Evolutionary conservation across 2,888 invertebrate genomes (phyloP), one percentile per base, ranked within the genome.

Genomic region (Nomada fucata): DNA sequence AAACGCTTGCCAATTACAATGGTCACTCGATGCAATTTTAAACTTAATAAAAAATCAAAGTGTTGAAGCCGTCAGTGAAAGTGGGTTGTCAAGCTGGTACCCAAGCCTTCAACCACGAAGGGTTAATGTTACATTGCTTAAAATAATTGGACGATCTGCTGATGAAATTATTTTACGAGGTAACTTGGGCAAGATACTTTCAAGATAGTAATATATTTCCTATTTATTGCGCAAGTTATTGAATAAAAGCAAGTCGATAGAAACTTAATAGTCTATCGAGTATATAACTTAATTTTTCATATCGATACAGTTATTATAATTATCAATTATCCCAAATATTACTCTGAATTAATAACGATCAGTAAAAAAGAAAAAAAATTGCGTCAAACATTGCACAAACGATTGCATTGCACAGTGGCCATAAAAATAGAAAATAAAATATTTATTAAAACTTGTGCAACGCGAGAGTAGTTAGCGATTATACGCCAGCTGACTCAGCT

Each of bases 81-180:
- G 73, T 73, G 26, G 26, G 57, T 20, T 57, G 57, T 4, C 47
- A 20, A 7, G 10, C 44, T 1, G 4, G 47, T 57, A 73, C 57
- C 20, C 36, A 60, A 60, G 50, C 52, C 57, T 65, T 73, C 57
- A 65, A 73, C 57, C 65, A 55, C 73, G 65, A 73, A 73, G 65
- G 73, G 73, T 65, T 73, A 65, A 73, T 65, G 47, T 73, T 73
- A 65, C 73, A 65, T 57, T 65, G 23, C 47, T 47, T 47, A 57
- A 73, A 67, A 75, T 50, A 67, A 69, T 69, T 69, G 26, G 20
- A 55, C 20, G 47, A 73, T 65, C 57, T 29, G n/a, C 63, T 29
- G 23, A 9, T 26, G 44, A 18, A 47, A 55, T 64, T 26, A n/a
- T 44, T 42, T 70, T 59, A 47, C 29, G 7, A 70, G 23, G 2